phyloP scores from a whole-genome alignment of 2,113 vertebrate species.

The Boleophthalmus pectinirostris region DNA sequence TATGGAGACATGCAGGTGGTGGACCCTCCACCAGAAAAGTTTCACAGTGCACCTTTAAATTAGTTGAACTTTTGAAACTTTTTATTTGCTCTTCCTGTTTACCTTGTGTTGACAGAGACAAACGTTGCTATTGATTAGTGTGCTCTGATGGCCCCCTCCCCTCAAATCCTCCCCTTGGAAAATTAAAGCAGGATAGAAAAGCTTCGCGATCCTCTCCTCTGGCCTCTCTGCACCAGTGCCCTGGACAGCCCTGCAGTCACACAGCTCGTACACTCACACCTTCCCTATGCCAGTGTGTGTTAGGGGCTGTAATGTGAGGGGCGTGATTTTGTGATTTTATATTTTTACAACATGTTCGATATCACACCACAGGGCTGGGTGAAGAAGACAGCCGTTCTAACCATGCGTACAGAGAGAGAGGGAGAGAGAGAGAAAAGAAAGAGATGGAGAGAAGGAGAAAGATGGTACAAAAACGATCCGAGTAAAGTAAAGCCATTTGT shows the following conservation, averaged over 20 bases:
- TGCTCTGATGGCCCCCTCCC: constrained; percentile 34
- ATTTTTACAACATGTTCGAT: constrained; percentile 72
- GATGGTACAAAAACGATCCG: constrained; percentile 57
- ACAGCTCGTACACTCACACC: constrained; percentile 40
- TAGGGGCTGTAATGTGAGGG: neutral
- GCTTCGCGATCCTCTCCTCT: constrained; percentile 33
- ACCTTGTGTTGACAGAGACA: constrained; percentile 54
- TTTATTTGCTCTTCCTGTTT: constrained; percentile 23
- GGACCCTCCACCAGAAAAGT: too few species aligned
- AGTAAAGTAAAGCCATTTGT: constrained; percentile 65
- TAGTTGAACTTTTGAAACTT: constrained; percentile 24
- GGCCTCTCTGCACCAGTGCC: constrained; percentile 58
- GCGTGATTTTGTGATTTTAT: constrained; percentile 44
- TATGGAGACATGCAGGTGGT: too few species aligned
- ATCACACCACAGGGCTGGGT: constrained; percentile 66
- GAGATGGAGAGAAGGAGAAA: constrained; percentile 13
- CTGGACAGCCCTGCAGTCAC: constrained; percentile 64
- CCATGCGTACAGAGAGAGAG: constrained; percentile 32
- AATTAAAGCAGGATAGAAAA: constrained; percentile 58
- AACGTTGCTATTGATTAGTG: constrained; percentile 59
- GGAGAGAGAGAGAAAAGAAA: constrained; percentile 17
- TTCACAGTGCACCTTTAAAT: neutral
- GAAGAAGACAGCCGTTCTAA: constrained; percentile 59
- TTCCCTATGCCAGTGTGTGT: constrained; percentile 11
- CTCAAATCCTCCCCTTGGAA: constrained; percentile 48